Evolutionary conservation across 2,888 invertebrate species (phyloP), one percentile per base, ranked within the genome.

Genomic region (Pegoplata infirma): DNA sequence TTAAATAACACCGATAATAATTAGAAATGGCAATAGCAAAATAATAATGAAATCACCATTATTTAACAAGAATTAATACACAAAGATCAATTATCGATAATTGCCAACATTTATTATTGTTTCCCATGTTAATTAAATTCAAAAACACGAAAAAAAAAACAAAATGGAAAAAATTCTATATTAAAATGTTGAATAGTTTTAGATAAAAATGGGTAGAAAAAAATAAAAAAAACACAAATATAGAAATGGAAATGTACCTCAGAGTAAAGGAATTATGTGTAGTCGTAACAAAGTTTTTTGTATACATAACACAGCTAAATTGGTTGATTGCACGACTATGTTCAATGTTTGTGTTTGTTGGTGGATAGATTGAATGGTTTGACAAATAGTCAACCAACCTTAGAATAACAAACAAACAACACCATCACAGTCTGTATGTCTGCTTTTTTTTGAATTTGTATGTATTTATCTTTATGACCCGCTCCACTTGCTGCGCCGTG

Each of bases 381-480:
- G 55, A 75, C 68, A 75, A 68, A 68, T 68, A 68, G 28, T 36
- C 53, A 66, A 53, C 51, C 67, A 67, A 61, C 44, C 67, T 67
- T 59, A 61, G 59, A 46, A 59, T 53, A 67, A 32, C 58, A 46
- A 23, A 49, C 21, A 46, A n/a, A 73, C 5, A 23, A 19, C 53
- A 25, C 25, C 67, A 14, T 16, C 53, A 77, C 75, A 77, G 80
- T 68, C 80, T 80, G 77, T 67, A 80, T 80, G 80, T 55, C 80
- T 75, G 75, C 67, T 53, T 63, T 53, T 53, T 53, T 61, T 28
- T 74, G 68, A 68, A 61, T 75, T 53, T 53, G 53, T 61, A 40
- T 74, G 68, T 75, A 61, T 75, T 68, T 75, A 75, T 74, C 75
- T 75, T 75, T 61, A 61, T 61, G 55, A 68, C 25, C 59, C 68